Base-by-base conservation (phyloP, 2,797 vertebrate species). In the Alfaro cultratus region DNA sequence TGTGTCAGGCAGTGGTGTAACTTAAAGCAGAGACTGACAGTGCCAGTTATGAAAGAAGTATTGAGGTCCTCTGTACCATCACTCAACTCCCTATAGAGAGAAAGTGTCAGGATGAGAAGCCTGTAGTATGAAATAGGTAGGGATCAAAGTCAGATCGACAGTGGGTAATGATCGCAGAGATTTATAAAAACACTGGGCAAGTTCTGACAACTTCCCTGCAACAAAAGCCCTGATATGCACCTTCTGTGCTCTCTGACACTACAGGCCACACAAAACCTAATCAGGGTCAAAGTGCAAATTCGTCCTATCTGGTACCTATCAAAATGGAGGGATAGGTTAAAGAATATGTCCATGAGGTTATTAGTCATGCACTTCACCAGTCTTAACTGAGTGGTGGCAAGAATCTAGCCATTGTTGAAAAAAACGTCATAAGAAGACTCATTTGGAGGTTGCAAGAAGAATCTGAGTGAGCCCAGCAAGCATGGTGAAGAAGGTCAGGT, bases 101-200 rank as follows among this genome's bases (percentile, higher is more conserved):
- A 77, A 80, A 45, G 73, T 74, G 26, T 76, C 67, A 79, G 68
- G 74, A 76, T 70, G 60, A 53, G 53, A 77, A 88, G 62, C n/a
- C 0, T 62, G 31, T 75, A 41, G 82, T 79, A 75, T 75, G 74
- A 86, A 81, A 78, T 13, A 9, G 86, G 78, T 26, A 88, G 72
- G 73, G 83, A 87, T 88, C 90, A 90, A 41, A 88, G 91, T 86
- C 80, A 87, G 68, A 60, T 73, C 73, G 77, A 83, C 21, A 77
- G 88, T 85, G 87, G 87, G 85, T 91, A 91, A 92, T 91, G 89
- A 94, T 88, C 88, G 80, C 75, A 78, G 77, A 92, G 85, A 88
- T 92, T 53, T 85, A 91, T 79, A 87, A 73, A 77, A 75, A 80
- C 73, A 81, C 57, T 49, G 76, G 89, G 81, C 89, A 90, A 83